Percentiles rank a stretch among this genome's conserved stretches.
phyloP scores from a whole-genome alignment of 2,888 invertebrate genomes.

The Mylabris sibirica region DNA sequence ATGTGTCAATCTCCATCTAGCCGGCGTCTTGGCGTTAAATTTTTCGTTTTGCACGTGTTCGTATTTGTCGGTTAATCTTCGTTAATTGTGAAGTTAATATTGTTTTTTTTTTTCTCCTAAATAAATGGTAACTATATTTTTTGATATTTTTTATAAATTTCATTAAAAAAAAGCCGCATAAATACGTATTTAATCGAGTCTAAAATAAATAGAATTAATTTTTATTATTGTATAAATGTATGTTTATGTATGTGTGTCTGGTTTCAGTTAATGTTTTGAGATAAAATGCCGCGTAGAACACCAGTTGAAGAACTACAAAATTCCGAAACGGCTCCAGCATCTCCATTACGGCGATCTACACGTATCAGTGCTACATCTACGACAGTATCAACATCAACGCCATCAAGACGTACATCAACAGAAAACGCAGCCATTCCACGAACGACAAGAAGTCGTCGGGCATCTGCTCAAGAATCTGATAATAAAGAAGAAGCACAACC shows the following conservation, averaged over 20 bases:
- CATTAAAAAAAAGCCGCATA: neutral
- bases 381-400: neutral
- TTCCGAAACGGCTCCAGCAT: neutral
- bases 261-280: neutral
- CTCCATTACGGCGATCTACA: neutral
- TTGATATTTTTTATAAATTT: neutral
- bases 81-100: neutral
- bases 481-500: neutral
- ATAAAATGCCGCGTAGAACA: neutral
- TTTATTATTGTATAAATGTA: neutral
- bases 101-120: neutral
- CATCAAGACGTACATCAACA: neutral
- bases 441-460: neutral
- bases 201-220: neutral
- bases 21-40: neutral
- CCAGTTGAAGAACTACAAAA: constrained; percentile 3
- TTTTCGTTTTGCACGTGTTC: neutral
- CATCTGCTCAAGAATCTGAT: neutral
- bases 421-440: neutral
- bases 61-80: neutral
- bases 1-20: neutral
- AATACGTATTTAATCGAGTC: neutral
- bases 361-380: neutral
- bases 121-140: neutral
- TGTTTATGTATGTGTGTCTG: neutral